Evolutionary conservation across 2,113 vertebrate species (phyloP).

Genomic region (Strix uralensis): DNA sequence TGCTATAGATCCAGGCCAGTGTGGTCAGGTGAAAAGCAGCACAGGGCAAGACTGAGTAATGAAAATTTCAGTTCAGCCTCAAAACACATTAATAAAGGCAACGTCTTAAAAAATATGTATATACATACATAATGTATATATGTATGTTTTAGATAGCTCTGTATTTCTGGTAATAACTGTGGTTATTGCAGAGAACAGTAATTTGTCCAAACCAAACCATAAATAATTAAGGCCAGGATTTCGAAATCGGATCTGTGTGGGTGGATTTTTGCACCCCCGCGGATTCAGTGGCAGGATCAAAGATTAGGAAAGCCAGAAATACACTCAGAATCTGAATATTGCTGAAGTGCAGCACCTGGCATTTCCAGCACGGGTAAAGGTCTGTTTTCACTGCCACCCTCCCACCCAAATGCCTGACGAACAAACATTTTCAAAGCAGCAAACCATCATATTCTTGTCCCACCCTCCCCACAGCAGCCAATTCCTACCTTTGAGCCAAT

Average conservation of each 20-base stretch:
- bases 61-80: not conserved
- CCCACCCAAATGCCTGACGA: not conserved
- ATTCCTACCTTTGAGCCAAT: not conserved
- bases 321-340: slow-evolving; percentile 5
- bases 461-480: not conserved
- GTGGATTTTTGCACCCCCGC: slow-evolving; percentile 50
- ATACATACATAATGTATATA: not conserved
- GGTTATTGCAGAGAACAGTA: not conserved
- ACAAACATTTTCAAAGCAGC: not conserved
- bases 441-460: not conserved
- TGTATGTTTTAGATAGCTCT: not conserved
- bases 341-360: slow-evolving; percentile 40
- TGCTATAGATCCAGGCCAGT: not conserved
- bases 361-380: not conserved
- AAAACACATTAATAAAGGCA: not conserved
- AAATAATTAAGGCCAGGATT: slow-evolving; percentile 38
- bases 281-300: slow-evolving; percentile 52
- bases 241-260: slow-evolving; percentile 47
- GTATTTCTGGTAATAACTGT: not conserved
- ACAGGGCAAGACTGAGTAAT: not conserved
- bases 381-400: slow-evolving; percentile 33
- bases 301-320: slow-evolving; percentile 57
- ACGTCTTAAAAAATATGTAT: not conserved
- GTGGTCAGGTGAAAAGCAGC: not conserved
- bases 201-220: slow-evolving; percentile 31